Evolutionary conservation across 1,140 invertebrate genomes (phyloP).

Genomic region (Heliothis virescens): DNA sequence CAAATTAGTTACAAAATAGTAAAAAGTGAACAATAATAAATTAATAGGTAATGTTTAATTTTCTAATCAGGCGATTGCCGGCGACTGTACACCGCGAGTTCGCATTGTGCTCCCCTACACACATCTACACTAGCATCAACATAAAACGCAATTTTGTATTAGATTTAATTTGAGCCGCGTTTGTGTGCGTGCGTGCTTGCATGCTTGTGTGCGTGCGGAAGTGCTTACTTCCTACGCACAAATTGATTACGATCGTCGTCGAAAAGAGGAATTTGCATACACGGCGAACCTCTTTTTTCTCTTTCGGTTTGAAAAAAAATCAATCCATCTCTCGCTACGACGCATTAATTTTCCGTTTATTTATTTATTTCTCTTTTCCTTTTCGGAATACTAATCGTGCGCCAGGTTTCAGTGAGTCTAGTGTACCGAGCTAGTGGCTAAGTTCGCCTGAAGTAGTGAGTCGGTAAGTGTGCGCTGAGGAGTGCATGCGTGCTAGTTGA

Average conservation of each 20-base stretch:
- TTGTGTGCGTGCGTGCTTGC: slow-evolving; percentile 51
- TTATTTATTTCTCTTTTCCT: slow-evolving; percentile 38
- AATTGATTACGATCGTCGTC: slow-evolving; percentile 84
- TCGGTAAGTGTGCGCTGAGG: background rate
- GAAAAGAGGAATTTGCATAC: slow-evolving; percentile 79
- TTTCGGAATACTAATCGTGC: background rate
- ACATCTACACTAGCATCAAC: slow-evolving; percentile 78
- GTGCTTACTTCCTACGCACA: slow-evolving; percentile 80
- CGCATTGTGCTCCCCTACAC: slow-evolving; percentile 79
- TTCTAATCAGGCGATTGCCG: slow-evolving; percentile 23
- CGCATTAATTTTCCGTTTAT: slow-evolving; percentile 59
- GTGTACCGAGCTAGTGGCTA: background rate
- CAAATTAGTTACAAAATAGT: background rate
- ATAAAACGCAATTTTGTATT: slow-evolving; percentile 86
- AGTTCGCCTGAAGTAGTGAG: slow-evolving; percentile 16
- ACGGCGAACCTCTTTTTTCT: slow-evolving; percentile 64
- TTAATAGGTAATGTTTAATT: slow-evolving; percentile 26
- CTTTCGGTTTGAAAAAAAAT: slow-evolving; percentile 59
- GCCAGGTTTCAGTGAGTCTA: background rate
- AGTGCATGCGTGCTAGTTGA: slow-evolving; percentile 75
- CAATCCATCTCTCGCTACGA: slow-evolving; percentile 61
- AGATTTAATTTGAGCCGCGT: slow-evolving; percentile 85
- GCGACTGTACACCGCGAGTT: slow-evolving; percentile 79
- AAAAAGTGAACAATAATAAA: background rate
- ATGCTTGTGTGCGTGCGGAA: slow-evolving; percentile 69